A percentile compares a stretch with the other conserved stretches of the same genome.
Evolutionary conservation across 2,888 invertebrate genomes (phyloP).

Genomic region (Macrophya alboannulata): DNA sequence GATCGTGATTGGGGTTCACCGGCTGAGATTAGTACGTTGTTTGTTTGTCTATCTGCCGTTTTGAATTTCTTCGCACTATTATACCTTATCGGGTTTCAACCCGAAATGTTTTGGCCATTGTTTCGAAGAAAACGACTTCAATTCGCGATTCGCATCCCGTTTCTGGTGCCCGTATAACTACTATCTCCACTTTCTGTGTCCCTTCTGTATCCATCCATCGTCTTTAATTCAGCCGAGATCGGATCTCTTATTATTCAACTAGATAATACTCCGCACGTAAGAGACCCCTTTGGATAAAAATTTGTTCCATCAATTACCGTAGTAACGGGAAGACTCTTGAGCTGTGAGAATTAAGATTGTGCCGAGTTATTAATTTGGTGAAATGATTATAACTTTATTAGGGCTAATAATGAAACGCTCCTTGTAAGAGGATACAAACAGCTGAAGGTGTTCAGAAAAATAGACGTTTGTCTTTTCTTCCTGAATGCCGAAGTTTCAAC

Average conservation of each 20-base stretch:
- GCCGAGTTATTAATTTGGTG: not conserved
- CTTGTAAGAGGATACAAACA: not conserved
- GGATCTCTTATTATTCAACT: conserved; percentile 22
- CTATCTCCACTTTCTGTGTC: not conserved
- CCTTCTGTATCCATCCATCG: conserved; percentile 33
- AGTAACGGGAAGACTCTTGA: conserved; percentile 17
- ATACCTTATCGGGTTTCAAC: not conserved
- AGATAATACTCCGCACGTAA: not conserved
- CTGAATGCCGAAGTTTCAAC: conserved; percentile 40
- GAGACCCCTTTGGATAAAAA: conserved; percentile 3
- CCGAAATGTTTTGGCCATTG: conserved; percentile 7
- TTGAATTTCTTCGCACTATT: not conserved
- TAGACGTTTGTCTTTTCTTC: conserved; percentile 29
- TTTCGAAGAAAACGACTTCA: conserved; percentile 8
- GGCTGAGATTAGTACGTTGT: conserved; percentile 12
- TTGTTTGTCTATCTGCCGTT: not conserved
- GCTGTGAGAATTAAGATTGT: conserved; percentile 24
- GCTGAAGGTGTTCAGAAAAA: not conserved
- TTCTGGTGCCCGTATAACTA: not conserved
- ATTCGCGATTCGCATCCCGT: conserved; percentile 7
- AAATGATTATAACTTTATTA: conserved; percentile 15
- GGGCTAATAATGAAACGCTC: not conserved
- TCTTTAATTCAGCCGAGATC: conserved; percentile 41
- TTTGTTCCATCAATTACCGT: conserved; percentile 17
- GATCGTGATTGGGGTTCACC: not conserved